Percentiles rank a stretch among this genome's conserved stretches.
Conservation (phyloP, 2,797 vertebrate genomes). For the Rhadinocentrus ornatus region DNA sequence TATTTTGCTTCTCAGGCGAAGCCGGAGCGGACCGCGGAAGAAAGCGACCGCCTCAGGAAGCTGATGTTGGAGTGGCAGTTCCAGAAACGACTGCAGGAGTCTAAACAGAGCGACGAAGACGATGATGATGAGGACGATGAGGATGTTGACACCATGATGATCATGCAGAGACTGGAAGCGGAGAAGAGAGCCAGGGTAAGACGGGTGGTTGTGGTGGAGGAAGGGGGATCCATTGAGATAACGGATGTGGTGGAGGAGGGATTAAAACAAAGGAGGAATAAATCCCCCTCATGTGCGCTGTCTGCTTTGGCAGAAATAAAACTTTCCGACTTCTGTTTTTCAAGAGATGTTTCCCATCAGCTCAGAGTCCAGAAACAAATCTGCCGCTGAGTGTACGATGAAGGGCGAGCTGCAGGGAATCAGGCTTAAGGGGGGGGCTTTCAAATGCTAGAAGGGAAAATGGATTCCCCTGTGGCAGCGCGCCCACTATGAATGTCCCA, state of each 20-base stretch:
- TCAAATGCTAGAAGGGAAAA: slow-evolving; percentile 38
- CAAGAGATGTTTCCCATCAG: slow-evolving; percentile 22
- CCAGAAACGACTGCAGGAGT: slow-evolving; percentile 96
- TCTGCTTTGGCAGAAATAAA: slow-evolving; percentile 29
- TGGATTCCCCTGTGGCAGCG: slow-evolving; percentile 35
- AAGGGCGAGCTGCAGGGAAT: slow-evolving; percentile 42
- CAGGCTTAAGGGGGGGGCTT: slow-evolving; percentile 31
- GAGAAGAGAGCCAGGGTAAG: slow-evolving; percentile 98
- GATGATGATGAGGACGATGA: slow-evolving; percentile 96
- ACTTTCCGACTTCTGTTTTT: slow-evolving; percentile 42
- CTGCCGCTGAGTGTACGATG: slow-evolving; percentile 6
- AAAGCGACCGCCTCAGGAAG: slow-evolving; percentile 93
- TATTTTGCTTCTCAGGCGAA: slow-evolving; percentile 80
- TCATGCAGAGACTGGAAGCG: slow-evolving; percentile 97
- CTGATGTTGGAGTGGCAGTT: slow-evolving; percentile 99
- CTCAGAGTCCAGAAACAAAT: slow-evolving; percentile 20
- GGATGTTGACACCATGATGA: slow-evolving; percentile 94
- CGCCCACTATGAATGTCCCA: slow-evolving; percentile 74
- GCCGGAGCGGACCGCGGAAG: slow-evolving; percentile 91
- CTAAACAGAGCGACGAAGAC: slow-evolving; percentile 95
- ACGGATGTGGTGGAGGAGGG: not conserved
- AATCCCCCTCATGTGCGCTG: slow-evolving; percentile 1
- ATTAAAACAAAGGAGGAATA: not conserved
- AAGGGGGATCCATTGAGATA: no score
- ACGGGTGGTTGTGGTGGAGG: not conserved